Percentiles rank a stretch among this genome's conserved stretches.
Conservation (phyloP, 2,113 vertebrate genomes). For the Alouatta palliata region DNA sequence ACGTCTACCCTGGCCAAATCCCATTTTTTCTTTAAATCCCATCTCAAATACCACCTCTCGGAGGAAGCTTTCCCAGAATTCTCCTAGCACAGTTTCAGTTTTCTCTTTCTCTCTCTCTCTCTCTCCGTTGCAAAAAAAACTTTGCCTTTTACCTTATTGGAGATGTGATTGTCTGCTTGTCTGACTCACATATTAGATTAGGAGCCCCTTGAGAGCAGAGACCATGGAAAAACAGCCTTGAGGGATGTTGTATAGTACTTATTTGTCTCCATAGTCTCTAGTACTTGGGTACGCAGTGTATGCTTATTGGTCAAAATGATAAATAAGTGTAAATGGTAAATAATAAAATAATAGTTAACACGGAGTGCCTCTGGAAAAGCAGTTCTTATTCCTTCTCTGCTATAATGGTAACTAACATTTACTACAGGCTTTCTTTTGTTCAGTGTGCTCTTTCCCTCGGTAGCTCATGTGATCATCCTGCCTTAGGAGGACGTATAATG, state of each 20-base stretch:
- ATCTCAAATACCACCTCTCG: neutral
- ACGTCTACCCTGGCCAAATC: neutral
- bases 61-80: constrained; percentile 18
- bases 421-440: neutral
- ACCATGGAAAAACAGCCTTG: neutral
- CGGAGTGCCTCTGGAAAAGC: neutral
- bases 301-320: neutral
- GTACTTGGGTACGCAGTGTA: neutral
- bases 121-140: neutral
- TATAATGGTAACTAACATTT: neutral
- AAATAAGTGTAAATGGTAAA: neutral
- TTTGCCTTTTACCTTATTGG: neutral
- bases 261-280: neutral
- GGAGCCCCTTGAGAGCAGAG: neutral
- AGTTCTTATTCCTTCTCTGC: neutral
- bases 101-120: too few relatives aligned
- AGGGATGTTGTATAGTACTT: neutral
- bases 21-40: neutral
- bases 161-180: neutral
- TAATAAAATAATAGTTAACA: neutral
- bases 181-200: neutral
- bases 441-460: neutral
- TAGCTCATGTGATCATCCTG: neutral
- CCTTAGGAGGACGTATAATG: neutral
- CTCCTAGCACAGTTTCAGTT: neutral